phyloP scores from a whole-genome alignment of 1,140 invertebrate species.

The Diprion similis region DNA sequence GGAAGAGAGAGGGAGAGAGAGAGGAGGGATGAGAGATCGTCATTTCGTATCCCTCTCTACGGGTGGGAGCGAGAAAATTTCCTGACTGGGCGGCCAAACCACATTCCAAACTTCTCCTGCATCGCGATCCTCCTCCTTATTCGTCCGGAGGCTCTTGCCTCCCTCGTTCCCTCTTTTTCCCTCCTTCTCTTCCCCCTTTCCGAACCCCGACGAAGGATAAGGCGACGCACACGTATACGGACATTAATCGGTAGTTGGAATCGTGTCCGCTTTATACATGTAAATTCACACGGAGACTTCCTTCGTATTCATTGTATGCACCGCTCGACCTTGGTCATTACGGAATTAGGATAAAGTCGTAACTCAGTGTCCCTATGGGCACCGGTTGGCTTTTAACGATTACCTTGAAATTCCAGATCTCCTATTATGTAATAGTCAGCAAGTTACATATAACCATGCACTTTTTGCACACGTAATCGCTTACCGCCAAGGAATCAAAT shows the following conservation, averaged over 20 bases:
- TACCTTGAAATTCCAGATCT: too few relatives aligned
- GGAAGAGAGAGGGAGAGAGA: too few relatives aligned
- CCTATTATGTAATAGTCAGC: too few relatives aligned
- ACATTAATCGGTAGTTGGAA: background rate
- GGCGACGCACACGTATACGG: constrained; percentile 13
- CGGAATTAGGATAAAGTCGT: constrained; percentile 7
- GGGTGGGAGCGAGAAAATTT: constrained; percentile 5
- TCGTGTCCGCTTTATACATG: background rate
- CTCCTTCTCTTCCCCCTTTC: background rate
- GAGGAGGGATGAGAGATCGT: too few relatives aligned
- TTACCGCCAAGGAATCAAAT: too few relatives aligned
- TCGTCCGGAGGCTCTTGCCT: constrained; percentile 5
- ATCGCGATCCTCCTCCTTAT: constrained; percentile 11
- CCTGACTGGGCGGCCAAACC: constrained; percentile 2
- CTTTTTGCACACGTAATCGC: too few relatives aligned
- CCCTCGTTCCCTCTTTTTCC: constrained; percentile 6
- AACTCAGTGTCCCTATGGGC: background rate
- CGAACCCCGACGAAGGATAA: background rate
- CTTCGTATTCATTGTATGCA: background rate
- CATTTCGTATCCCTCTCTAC: background rate
- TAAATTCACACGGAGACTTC: background rate
- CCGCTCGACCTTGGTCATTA: background rate
- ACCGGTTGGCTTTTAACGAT: too few relatives aligned
- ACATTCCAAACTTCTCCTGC: constrained; percentile 7
- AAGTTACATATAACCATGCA: too few relatives aligned